A percentile compares a stretch with the other conserved stretches of the same genome.
Conservation (phyloP, 37 sponge, comb jelly and placozoan genomes). For the Diacarnus erythraeanus region DNA sequence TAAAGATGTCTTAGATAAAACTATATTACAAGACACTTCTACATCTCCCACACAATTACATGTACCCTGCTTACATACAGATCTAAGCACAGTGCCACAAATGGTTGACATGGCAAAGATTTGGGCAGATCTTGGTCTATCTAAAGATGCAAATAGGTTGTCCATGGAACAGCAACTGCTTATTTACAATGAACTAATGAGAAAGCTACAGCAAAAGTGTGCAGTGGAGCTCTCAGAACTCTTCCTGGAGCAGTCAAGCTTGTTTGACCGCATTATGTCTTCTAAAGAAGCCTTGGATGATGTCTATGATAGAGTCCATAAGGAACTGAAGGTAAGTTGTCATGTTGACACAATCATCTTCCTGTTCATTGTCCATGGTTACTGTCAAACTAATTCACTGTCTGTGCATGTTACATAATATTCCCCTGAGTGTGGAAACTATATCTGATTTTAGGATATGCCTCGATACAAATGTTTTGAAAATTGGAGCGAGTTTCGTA, state of each 20-base stretch:
- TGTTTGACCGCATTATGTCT: slow-evolving; percentile 28
- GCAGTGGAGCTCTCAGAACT: slow-evolving; percentile 47
- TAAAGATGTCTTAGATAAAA: background rate
- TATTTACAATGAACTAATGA: slow-evolving; percentile 59
- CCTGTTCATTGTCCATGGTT: no score
- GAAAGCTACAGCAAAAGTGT: slow-evolving; percentile 38
- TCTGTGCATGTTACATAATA: no score
- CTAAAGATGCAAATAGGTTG: slow-evolving; percentile 11
- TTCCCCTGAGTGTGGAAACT: no score
- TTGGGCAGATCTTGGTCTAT: slow-evolving; percentile 30
- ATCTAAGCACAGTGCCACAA: slow-evolving; percentile 17
- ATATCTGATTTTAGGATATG: slow-evolving; percentile 19
- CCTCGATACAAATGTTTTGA: slow-evolving; percentile 39
- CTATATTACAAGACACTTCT: no score
- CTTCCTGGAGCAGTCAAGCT: slow-evolving; percentile 56
- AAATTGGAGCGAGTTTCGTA: background rate
- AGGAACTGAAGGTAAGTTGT: slow-evolving; percentile 45
- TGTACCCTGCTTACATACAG: no score
- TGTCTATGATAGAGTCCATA: slow-evolving; percentile 8
- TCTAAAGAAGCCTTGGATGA: slow-evolving; percentile 1
- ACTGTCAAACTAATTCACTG: no score
- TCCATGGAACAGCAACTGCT: background rate
- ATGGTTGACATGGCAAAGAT: slow-evolving; percentile 11
- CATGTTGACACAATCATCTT: no score
- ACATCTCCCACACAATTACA: no score